Conservation (phyloP, 2,888 invertebrate genomes). For the Leptinotarsa juncta region DNA sequence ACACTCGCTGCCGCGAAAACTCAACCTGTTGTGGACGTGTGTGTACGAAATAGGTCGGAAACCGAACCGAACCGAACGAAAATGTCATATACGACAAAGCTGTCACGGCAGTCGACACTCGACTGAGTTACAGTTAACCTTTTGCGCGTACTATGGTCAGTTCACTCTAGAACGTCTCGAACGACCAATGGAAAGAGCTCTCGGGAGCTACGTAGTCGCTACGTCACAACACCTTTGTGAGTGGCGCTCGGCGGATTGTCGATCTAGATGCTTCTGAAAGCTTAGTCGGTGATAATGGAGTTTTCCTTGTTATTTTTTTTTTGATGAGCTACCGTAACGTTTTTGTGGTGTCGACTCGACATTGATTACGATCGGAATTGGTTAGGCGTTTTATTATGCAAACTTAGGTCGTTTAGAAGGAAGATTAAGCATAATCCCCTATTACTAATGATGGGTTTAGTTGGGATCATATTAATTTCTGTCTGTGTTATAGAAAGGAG, state of each 20-base stretch:
- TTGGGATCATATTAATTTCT: not conserved
- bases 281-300: slow-evolving; percentile 21
- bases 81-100: slow-evolving; percentile 29
- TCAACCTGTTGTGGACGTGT: slow-evolving; percentile 31
- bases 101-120: slow-evolving; percentile 53
- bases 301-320: slow-evolving; percentile 22
- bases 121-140: slow-evolving; percentile 59
- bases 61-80: slow-evolving; percentile 30
- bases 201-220: slow-evolving; percentile 51
- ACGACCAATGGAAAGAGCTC: slow-evolving; percentile 54
- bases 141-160: slow-evolving; percentile 59
- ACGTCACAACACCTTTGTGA: slow-evolving; percentile 57
- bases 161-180: slow-evolving; percentile 57
- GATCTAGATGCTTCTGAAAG: slow-evolving; percentile 26
- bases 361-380: not conserved
- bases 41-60: slow-evolving; percentile 39
- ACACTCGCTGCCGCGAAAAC: slow-evolving; percentile 26
- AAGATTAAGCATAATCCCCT: not conserved
- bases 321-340: not conserved
- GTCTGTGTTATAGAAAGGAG: not conserved
- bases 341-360: slow-evolving; percentile 11
- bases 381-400: not conserved
- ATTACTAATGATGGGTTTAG: not conserved
- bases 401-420: not conserved
- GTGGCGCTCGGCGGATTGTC: slow-evolving; percentile 36